These are phyloP conservation scores for Gallinago solitaria DNA, from an alignment of 2,797 vertebrate genomes.

Conservation along the genomic window DNA sequence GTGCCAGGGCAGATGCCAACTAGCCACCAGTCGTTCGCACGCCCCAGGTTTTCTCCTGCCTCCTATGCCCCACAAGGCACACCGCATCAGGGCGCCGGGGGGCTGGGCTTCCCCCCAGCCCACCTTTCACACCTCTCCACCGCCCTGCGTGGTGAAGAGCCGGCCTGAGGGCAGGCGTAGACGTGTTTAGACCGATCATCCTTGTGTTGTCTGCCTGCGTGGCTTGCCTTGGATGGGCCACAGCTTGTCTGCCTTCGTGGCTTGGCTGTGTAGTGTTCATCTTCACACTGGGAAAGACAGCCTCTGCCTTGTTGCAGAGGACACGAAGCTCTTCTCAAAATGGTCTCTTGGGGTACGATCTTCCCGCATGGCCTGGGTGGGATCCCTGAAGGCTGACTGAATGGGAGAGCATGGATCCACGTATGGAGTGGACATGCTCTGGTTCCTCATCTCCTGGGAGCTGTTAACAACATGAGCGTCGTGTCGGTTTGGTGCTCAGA, in stretches of 20 bases:
- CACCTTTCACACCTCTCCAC: background rate
- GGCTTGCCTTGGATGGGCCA: background rate
- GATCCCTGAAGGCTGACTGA: background rate
- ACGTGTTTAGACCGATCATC: background rate
- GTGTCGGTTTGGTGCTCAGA: background rate
- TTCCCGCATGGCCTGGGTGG: background rate
- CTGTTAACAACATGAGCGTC: background rate
- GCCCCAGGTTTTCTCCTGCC: background rate
- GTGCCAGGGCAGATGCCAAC: background rate
- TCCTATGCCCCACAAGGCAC: fast-evolving
- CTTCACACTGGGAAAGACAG: fast-evolving
- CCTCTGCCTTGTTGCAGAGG: background rate
- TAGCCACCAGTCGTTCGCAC: background rate
- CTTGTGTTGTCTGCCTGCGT: background rate
- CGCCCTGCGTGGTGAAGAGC: background rate
- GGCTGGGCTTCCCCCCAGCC: background rate
- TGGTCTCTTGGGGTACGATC: fast-evolving
- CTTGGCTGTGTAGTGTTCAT: fast-evolving
- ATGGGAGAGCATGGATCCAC: background rate
- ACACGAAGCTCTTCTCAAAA: background rate
- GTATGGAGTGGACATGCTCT: background rate
- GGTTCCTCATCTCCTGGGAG: background rate
- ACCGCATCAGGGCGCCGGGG: fast-evolving
- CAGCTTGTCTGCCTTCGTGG: background rate
- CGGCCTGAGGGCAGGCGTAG: background rate